Percentiles rank a stretch among this genome's conserved stretches.
These are phyloP conservation scores for Musca vetustissima DNA, from an alignment of 1,140 invertebrate species.

Conservation along the genomic window DNA sequence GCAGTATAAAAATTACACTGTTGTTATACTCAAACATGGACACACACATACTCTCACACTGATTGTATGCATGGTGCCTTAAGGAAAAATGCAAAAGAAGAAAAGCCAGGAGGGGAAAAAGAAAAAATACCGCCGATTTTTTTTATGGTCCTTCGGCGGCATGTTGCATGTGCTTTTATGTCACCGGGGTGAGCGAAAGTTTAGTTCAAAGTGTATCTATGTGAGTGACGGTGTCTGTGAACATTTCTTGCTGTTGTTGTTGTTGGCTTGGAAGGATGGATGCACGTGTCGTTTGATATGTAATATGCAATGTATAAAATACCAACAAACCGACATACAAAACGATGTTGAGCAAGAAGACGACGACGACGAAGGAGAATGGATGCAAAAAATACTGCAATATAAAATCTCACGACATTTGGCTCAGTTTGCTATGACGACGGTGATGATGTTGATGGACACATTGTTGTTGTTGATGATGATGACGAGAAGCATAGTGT, in stretches of 20 bases:
- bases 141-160: slow-evolving; percentile 4
- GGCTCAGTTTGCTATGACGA: slow-evolving; percentile 9
- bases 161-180: slow-evolving; percentile 19
- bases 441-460: neutral
- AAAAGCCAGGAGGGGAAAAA: too few relatives aligned
- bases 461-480: neutral
- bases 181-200: too few relatives aligned
- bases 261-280: neutral
- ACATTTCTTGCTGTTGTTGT: too few relatives aligned
- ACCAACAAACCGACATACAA: neutral
- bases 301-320: neutral
- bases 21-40: neutral
- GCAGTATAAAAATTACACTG: slow-evolving; percentile 21
- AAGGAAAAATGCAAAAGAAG: too few relatives aligned
- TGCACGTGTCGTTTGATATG: neutral
- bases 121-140: neutral
- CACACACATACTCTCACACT: neutral
- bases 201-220: too few relatives aligned
- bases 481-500: too few relatives aligned
- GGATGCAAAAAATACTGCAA: slow-evolving; percentile 1
- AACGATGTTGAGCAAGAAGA: neutral
- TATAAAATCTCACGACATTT: slow-evolving; percentile 17
- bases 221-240: too few relatives aligned
- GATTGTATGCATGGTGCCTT: too few relatives aligned
- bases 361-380: neutral